These are phyloP conservation scores for Uromys caudimaculatus DNA, from an alignment of 2,797 vertebrate genomes.

Conservation along the genomic window DNA sequence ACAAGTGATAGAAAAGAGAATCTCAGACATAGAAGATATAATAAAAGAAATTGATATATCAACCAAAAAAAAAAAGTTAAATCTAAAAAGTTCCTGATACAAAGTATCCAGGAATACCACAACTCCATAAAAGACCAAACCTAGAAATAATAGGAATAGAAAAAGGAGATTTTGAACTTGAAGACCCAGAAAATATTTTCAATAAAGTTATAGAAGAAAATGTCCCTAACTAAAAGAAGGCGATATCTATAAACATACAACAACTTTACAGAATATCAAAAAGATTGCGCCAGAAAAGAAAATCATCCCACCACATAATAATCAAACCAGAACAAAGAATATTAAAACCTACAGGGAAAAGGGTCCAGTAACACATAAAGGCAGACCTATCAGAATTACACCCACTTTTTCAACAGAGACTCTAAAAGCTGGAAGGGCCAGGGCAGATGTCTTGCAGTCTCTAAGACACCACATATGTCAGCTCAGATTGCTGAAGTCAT, in stretches of 20 bases:
- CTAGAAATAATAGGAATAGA: neutral
- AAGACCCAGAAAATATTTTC: neutral
- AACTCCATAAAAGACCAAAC: neutral
- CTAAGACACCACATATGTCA: too few species aligned
- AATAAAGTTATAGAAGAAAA: neutral
- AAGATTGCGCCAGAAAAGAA: neutral
- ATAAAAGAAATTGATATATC: neutral
- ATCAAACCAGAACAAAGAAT: neutral
- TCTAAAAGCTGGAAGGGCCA: neutral
- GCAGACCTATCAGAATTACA: neutral
- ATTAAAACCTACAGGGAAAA: neutral
- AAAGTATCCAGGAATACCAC: neutral
- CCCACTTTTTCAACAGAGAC: neutral
- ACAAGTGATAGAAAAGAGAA: neutral
- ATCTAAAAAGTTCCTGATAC: neutral
- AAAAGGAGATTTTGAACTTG: neutral
- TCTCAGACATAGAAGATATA: neutral
- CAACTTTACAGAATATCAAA: neutral
- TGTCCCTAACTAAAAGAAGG: neutral
- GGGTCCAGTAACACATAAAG: neutral
- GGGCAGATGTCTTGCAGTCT: neutral
- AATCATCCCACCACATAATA: neutral
- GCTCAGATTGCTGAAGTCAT: too few species aligned
- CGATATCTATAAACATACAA: neutral
- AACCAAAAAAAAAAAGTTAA: neutral